A percentile compares a stretch with the other conserved stretches of the same genome.
Evolutionary conservation across 2,888 invertebrate species (phyloP).

Genomic region (Caenorhabditis sp.): DNA sequence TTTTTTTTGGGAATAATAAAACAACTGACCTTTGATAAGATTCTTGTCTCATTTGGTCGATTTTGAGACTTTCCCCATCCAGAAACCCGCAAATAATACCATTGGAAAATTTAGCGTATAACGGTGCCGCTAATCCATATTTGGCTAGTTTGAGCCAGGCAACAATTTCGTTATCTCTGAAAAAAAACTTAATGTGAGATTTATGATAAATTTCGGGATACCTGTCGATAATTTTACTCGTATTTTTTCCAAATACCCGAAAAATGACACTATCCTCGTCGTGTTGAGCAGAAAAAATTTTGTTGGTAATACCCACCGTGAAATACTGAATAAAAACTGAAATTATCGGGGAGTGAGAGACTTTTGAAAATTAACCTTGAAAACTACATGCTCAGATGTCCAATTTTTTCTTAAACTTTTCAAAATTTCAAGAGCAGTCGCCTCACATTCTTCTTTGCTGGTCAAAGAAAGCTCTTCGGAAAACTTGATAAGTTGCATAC

Average conservation of each 20-base stretch:
- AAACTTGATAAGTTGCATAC: neutral
- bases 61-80: slow-evolving; percentile 77
- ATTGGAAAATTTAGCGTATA: slow-evolving; percentile 91
- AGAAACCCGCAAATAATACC: slow-evolving; percentile 85
- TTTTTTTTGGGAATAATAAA: too few species aligned
- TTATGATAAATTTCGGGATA: slow-evolving; percentile 39
- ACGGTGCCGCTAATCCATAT: slow-evolving; percentile 79
- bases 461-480: slow-evolving; percentile 12
- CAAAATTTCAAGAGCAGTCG: slow-evolving; percentile 28
- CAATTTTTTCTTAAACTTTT: slow-evolving; percentile 42
- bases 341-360: neutral
- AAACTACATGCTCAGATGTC: slow-evolving; percentile 31
- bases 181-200: slow-evolving; percentile 9
- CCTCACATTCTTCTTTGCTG: slow-evolving; percentile 20
- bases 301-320: slow-evolving; percentile 69
- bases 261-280: slow-evolving; percentile 59
- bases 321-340: slow-evolving; percentile 50
- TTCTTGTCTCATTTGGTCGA: slow-evolving; percentile 69
- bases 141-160: slow-evolving; percentile 57
- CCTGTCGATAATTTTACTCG: slow-evolving; percentile 69
- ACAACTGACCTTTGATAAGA: slow-evolving; percentile 16
- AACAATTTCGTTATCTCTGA: slow-evolving; percentile 58
- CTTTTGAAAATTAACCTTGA: slow-evolving; percentile 34
- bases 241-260: slow-evolving; percentile 69
- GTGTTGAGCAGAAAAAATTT: slow-evolving; percentile 57